Evolutionary conservation across 1,140 invertebrate genomes (phyloP).

Genomic region (Littorina saxatilis): DNA sequence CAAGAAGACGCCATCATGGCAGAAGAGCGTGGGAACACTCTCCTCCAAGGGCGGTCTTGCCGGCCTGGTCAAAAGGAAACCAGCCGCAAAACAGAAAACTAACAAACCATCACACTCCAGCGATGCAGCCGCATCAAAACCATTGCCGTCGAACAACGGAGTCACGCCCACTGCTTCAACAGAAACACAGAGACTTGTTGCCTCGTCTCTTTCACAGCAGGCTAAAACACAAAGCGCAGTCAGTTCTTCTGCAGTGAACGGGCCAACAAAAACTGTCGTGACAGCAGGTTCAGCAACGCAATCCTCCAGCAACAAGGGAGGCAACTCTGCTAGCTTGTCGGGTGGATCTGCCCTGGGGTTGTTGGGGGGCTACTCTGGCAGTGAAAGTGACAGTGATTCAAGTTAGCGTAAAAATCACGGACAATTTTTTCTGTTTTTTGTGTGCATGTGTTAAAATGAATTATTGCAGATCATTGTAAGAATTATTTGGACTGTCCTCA

Average conservation of each 20-base stretch:
- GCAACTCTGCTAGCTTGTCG: too few relatives aligned
- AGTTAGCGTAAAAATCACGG: not conserved
- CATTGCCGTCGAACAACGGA: too few relatives aligned
- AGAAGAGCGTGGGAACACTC: slow-evolving; percentile 65
- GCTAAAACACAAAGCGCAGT: not conserved
- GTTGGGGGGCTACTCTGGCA: slow-evolving; percentile 14
- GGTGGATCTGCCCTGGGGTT: not conserved
- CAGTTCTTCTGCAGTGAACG: not conserved
- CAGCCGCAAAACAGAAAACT: not conserved
- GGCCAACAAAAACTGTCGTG: not conserved
- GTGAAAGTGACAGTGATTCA: slow-evolving; percentile 1
- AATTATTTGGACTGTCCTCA: too few relatives aligned
- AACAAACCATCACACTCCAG: too few relatives aligned
- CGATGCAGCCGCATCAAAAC: too few relatives aligned
- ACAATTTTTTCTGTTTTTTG: too few relatives aligned
- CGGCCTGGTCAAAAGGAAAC: slow-evolving; percentile 51
- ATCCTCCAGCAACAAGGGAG: not conserved
- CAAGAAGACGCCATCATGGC: slow-evolving; percentile 73
- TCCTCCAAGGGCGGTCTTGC: slow-evolving; percentile 44
- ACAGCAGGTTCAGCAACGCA: not conserved
- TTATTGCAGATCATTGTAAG: too few relatives aligned
- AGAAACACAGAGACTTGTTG: too few relatives aligned
- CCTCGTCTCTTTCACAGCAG: too few relatives aligned
- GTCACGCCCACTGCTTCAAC: too few relatives aligned
- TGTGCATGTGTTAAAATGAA: too few relatives aligned